Conservation (phyloP, 2,113 vertebrate species). For the Chionomys nivalis region DNA sequence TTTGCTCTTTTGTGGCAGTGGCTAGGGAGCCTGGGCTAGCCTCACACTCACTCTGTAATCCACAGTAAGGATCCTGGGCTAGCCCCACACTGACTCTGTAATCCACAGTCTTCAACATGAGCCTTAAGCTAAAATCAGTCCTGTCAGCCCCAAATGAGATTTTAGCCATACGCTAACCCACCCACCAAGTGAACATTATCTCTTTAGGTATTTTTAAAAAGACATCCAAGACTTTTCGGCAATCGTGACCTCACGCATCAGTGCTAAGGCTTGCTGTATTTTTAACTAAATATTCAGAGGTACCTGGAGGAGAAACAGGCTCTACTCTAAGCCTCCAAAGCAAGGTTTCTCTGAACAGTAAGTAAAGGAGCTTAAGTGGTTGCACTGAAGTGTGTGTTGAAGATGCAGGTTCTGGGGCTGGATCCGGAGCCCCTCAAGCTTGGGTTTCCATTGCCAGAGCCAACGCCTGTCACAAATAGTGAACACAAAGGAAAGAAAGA, state of each 20-base stretch:
- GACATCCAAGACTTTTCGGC: neutral
- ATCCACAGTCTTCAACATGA: neutral
- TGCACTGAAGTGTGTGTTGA: neutral
- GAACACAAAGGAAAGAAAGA: neutral
- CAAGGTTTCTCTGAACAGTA: neutral
- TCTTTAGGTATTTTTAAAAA: neutral
- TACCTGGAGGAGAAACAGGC: neutral
- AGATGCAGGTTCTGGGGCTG: neutral
- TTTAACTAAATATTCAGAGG: neutral
- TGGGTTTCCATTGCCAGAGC: neutral
- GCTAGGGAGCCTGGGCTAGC: neutral
- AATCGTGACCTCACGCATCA: neutral
- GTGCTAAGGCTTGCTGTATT: neutral
- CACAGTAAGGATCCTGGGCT: neutral
- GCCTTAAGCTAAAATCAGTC: neutral
- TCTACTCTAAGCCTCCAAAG: neutral
- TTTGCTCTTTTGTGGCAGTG: neutral
- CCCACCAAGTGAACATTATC: neutral
- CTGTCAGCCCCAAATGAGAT: too few relatives aligned
- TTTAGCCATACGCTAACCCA: neutral
- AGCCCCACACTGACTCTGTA: neutral
- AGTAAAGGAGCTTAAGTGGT: neutral
- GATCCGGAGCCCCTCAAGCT: neutral
- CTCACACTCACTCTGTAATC: neutral
- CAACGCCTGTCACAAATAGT: neutral